Base-by-base conservation (phyloP, 1,140 invertebrate species). In the Cecropterus lyciades region DNA sequence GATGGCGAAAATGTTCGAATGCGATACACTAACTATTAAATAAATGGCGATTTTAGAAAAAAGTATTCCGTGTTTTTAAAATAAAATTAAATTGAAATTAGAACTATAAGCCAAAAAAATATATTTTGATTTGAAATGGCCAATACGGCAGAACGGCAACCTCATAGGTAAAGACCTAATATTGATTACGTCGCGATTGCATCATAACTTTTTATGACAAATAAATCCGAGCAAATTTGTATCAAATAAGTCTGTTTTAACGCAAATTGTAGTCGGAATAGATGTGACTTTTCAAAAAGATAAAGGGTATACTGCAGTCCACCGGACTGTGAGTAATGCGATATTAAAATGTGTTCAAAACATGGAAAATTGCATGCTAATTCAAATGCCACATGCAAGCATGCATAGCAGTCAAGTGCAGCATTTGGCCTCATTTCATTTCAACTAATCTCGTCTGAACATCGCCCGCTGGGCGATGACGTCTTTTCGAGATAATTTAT, bases 361-460 rank as follows among this genome's bases (percentile, higher is more conserved):
- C 72, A 72, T 74, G 73, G 77, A 75, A 79, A 81, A 84, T 82
- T 77, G 78, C 72, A 82, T 84, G 71, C 72, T 82, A 80, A 84
- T 82, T 75, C 65, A 64, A 60, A 70, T 80, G 82, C 75, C 82
- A 79, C 59, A 56, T 51, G 71, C 82, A 82, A 60, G 24, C 72
- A 82, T 63, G 24, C 72, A 67, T 65, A 43, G 16, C 0, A 46
- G 16, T 52, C 55, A 53, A 53, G 66, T 40, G 52, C 52, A 45
- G 57, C 56, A 72, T 76, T 70, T 14, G 56, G 43, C 20, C 49
- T 57, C 42, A 60, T 71, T 73, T 72, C 65, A 79, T 77, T 71
- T 66, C n/a, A 65, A 52, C 73, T 77, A 72, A 84, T 80, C 79
- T 81, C 17, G 33, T 46, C 46, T 59, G 53, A 73, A 59, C 67